A percentile compares a stretch with the other conserved stretches of the same genome.
These are phyloP conservation scores for Molossus alvarezi DNA, from an alignment of 2,797 vertebrate species.

Conservation along the genomic window DNA sequence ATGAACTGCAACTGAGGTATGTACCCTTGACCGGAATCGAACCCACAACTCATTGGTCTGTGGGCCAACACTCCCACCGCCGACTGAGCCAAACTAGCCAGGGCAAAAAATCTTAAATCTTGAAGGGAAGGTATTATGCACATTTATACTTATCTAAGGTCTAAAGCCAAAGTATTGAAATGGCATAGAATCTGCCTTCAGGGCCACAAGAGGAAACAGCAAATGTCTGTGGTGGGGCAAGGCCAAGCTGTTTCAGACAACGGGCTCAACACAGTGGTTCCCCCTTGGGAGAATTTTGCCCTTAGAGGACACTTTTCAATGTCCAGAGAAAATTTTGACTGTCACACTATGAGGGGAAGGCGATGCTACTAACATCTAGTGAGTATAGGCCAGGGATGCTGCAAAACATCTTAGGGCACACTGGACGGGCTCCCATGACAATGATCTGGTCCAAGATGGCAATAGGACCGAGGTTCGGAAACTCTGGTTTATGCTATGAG, in stretches of 20 bases:
- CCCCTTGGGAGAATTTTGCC: not conserved
- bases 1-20: too few species aligned
- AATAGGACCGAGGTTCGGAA: conserved; percentile 9
- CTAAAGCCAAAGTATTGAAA: conserved; percentile 41
- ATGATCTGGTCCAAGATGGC: not conserved
- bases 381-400: not conserved
- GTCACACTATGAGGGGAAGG: not conserved
- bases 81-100: too few species aligned
- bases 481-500: not conserved
- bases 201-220: not conserved
- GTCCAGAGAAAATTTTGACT: not conserved
- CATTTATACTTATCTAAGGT: conserved; percentile 29
- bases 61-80: too few species aligned
- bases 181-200: not conserved
- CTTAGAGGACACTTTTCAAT: not conserved
- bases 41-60: too few species aligned
- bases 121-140: conserved; percentile 9
- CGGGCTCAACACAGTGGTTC: not conserved
- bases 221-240: not conserved
- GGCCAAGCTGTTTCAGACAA: not conserved
- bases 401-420: not conserved
- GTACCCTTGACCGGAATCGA: too few species aligned
- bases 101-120: not conserved
- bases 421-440: not conserved
- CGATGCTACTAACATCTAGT: not conserved